Evolutionary conservation across 2,113 vertebrate species (phyloP), one percentile per base, ranked within the genome.

Genomic region (Naja naja): DNA sequence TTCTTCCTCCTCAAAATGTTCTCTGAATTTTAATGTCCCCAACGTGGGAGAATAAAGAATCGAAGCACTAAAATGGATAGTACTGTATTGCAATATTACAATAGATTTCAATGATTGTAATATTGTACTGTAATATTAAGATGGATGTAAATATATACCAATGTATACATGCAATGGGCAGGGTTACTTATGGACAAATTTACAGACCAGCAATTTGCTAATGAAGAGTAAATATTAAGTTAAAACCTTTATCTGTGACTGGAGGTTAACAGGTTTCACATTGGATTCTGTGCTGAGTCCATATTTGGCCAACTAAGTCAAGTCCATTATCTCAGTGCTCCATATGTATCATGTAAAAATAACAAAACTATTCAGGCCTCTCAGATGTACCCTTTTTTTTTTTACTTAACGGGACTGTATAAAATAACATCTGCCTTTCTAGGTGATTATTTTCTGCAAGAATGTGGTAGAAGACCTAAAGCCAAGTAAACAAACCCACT

Each of bases 11-110:
- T 52, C 88, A 85, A 88, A 88, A n/a, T 88, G 20, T 93, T 58
- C 30, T 85, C 69, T 89, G 30, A 94, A 89, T 91, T 93, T 86
- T 92, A 92, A 58, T 90, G 91, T 85, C 95, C 93, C 93, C 93
- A 64, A 58, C 6, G 60, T 95, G 93, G 94, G 95, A 94, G 96
- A 93, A 69, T 88, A 94, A 56, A 58, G 92, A 94, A 95, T 94
- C 90, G 22, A 90, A 94, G 94, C 95, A 94, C 95, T 93, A 97
- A 90, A 12, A 69, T 93, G 93, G 55, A 92, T 81, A 34, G 5
- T 47, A 95, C 54, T 93, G 27, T 56, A 23, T 94, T 95, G 95
- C 95, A 95, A 5, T n/a, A n/a, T 69, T n/a, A 6, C 30, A 69
- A 16, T 69, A 69, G 64, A 69, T 69, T 69, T 69, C 12, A 69